Base-by-base conservation (phyloP, 2,888 invertebrate species). In the Agonopterix alstromeriana region DNA sequence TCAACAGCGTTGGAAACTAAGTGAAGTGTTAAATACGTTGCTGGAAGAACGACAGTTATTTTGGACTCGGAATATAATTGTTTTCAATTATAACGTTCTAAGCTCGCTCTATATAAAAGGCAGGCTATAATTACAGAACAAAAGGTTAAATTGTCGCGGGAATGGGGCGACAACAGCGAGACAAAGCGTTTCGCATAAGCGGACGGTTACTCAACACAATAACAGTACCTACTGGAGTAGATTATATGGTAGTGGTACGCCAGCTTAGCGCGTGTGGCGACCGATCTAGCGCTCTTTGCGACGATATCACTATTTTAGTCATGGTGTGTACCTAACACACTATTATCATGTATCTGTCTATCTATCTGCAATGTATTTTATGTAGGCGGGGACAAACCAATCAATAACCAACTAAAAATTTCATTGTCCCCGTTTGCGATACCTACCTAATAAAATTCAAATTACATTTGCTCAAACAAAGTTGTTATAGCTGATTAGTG, bases 1-100 rank as follows among this genome's bases (percentile, higher is more conserved):
- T 69, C 67, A 66, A 66, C 72, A 68, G 70, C 61, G 73, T 71
- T 10, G 64, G 59, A 63, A 67, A 73, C 73, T 73, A 67, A 63
- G 57, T 59, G 56, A 62, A 61, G 58, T 63, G 59, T 61, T 58
- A 57, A 54, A 50, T 56, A 54, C 60, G 43, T 5, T 3, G 27
- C 27, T 27, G 27, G 5, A 27, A 27, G 27, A 27, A 27, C 27
- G 27, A 7, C 27, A 35, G 48, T 45, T 45, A 17, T 40, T 14
- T 42, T 45, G 27, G 43, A 35, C 40, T 41, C 40, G 4, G 42
- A 36, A 43, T 48, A 8, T 48, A 43, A 48, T 44, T 45, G 50
- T 45, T 48, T 50, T 38, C 45, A 43, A 48, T 48, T 48, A 48
- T 40, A 27, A 36, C 44, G 42, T 17, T 44, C 11, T 36, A 38